Conservation (phyloP, 2,888 invertebrate species). For the Agonopterix arenella region DNA sequence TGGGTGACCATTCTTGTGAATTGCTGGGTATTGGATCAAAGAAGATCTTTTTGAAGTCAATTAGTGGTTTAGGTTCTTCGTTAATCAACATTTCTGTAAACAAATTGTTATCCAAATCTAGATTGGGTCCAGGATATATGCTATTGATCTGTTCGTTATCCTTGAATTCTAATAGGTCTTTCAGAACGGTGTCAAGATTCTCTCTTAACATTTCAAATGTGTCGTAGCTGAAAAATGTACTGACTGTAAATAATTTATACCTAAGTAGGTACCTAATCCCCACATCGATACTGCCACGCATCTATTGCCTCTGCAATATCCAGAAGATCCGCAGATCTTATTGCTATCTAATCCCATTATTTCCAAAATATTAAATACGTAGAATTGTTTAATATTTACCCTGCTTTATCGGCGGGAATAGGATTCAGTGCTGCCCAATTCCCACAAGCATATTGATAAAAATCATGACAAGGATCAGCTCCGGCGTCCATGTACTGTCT, state of each 20-base stretch:
- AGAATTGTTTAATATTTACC: conserved; percentile 38
- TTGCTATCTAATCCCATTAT: neutral
- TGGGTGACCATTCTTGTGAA: neutral
- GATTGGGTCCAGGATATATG: conserved; percentile 51
- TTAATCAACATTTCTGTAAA: conserved; percentile 20
- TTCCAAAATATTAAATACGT: conserved; percentile 1
- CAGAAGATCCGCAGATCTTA: neutral
- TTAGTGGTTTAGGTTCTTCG: too few species aligned
- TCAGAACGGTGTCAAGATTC: conserved; percentile 83
- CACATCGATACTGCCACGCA: too few species aligned
- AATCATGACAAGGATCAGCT: conserved; percentile 87
- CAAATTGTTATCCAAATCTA: conserved; percentile 44
- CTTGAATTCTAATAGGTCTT: conserved; percentile 80
- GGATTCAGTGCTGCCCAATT: conserved; percentile 91
- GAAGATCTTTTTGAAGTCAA: too few species aligned
- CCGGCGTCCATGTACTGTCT: conserved; percentile 84
- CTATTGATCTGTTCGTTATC: conserved; percentile 34
- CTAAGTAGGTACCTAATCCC: too few species aligned
- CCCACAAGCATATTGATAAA: conserved; percentile 91
- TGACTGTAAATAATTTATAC: too few species aligned
- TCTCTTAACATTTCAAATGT: conserved; percentile 93
- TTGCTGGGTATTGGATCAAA: neutral
- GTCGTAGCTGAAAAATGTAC: conserved; percentile 78
- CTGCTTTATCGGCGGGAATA: conserved; percentile 91
- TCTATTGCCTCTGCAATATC: neutral